Conservation (phyloP, 1,140 invertebrate genomes). For the Doryteuthis pealeii region DNA sequence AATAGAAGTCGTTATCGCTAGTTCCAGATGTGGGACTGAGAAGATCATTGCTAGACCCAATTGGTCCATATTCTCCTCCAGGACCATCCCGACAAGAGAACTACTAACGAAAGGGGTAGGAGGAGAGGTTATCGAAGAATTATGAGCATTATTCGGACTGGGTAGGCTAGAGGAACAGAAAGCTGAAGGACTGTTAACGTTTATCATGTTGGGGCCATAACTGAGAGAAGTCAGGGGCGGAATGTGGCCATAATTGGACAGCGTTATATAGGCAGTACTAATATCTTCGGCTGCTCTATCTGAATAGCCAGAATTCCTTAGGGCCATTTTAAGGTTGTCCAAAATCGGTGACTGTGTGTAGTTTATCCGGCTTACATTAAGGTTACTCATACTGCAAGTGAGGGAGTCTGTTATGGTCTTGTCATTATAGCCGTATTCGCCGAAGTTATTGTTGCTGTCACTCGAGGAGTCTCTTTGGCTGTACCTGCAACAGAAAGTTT, state of each 20-base stretch:
- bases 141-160: constrained; percentile 21
- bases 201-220: constrained; percentile 67
- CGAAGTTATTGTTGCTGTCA: constrained; percentile 41
- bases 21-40: constrained; percentile 52
- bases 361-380: constrained; percentile 77
- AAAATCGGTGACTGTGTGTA: constrained; percentile 64
- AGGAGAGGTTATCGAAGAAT: constrained; percentile 27
- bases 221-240: constrained; percentile 79
- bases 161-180: constrained; percentile 25
- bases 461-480: constrained; percentile 40
- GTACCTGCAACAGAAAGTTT: constrained; percentile 26
- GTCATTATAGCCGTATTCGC: constrained; percentile 36
- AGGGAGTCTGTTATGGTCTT: constrained; percentile 35
- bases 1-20: constrained; percentile 46
- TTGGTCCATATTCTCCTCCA: constrained; percentile 52
- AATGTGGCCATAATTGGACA: constrained; percentile 81
- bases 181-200: constrained; percentile 22
- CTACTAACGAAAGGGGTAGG: constrained; percentile 43
- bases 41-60: constrained; percentile 46
- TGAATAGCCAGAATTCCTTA: constrained; percentile 83
- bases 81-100: constrained; percentile 35
- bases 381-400: constrained; percentile 65
- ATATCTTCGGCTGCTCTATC: constrained; percentile 88
- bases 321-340: constrained; percentile 68
- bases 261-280: constrained; percentile 80